Conservation (phyloP, 2,797 vertebrate species). For the Poeciliopsis paucimaculata region DNA sequence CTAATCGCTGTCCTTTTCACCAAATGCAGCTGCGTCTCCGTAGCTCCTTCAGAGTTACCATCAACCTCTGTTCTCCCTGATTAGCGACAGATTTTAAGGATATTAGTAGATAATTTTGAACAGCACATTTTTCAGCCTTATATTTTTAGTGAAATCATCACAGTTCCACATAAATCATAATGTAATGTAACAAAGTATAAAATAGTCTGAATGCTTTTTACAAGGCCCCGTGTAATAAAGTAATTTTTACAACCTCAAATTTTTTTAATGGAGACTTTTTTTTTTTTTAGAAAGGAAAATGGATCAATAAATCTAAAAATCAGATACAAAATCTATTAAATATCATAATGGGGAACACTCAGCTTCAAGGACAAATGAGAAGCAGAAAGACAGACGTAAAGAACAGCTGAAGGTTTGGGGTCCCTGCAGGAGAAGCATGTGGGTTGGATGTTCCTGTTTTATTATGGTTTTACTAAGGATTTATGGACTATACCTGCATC, state of each 20-base stretch:
- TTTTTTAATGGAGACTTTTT: background rate
- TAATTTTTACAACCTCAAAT: background rate
- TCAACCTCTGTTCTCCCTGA: background rate
- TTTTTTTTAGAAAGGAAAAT: background rate
- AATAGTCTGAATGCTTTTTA: background rate
- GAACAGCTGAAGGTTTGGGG: background rate
- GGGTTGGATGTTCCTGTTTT: background rate
- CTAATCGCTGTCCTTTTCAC: background rate
- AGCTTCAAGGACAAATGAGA: background rate
- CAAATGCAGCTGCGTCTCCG: background rate
- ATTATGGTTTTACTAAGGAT: background rate
- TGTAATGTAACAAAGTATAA: background rate
- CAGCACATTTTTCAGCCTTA: background rate
- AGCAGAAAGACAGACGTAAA: background rate
- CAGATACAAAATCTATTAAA: background rate
- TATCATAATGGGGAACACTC: background rate
- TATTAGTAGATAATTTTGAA: background rate
- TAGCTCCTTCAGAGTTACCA: background rate
- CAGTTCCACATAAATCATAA: background rate
- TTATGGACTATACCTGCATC: slow-evolving; percentile 1
- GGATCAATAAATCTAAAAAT: background rate
- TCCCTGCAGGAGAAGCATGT: background rate
- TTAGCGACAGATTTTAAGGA: background rate
- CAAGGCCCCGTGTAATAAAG: background rate
- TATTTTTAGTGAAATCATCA: background rate